Evolutionary conservation across 1,140 invertebrate species (phyloP).

Genomic region (Drosophila orosa): DNA sequence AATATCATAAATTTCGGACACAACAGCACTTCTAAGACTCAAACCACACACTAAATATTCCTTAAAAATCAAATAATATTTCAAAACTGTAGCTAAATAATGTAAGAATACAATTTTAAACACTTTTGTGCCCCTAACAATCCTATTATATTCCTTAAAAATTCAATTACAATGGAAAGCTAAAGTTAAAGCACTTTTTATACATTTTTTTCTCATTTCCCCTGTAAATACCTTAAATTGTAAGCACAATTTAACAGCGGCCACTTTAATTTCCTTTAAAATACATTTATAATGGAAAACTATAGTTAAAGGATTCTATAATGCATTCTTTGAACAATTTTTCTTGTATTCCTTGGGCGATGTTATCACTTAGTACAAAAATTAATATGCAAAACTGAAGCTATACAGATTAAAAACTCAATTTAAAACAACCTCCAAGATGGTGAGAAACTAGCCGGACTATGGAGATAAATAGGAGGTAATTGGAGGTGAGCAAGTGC

Average conservation of each 20-base stretch:
- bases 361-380: not conserved
- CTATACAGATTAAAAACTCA: conserved; percentile 2
- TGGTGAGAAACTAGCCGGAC: conserved; percentile 1
- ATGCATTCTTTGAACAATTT: not conserved
- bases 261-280: too few species aligned
- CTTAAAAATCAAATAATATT: not conserved
- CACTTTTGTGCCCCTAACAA: too few species aligned
- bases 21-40: not conserved
- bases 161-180: not conserved
- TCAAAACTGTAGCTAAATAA: too few species aligned
- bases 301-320: not conserved
- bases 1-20: not conserved
- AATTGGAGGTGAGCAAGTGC: conserved; percentile 34
- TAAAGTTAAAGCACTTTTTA: too few species aligned
- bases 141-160: too few species aligned
- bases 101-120: too few species aligned
- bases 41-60: not conserved
- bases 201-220: too few species aligned
- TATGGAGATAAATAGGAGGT: not conserved
- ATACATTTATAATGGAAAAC: not conserved
- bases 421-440: not conserved
- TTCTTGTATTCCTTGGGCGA: not conserved
- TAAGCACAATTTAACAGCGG: too few species aligned
- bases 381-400: not conserved
- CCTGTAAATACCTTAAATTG: too few species aligned